A percentile compares a stretch with the other conserved stretches of the same genome.
These are phyloP conservation scores for Neodiprion lecontei DNA, from an alignment of 1,140 invertebrate species.

Conservation along the genomic window DNA sequence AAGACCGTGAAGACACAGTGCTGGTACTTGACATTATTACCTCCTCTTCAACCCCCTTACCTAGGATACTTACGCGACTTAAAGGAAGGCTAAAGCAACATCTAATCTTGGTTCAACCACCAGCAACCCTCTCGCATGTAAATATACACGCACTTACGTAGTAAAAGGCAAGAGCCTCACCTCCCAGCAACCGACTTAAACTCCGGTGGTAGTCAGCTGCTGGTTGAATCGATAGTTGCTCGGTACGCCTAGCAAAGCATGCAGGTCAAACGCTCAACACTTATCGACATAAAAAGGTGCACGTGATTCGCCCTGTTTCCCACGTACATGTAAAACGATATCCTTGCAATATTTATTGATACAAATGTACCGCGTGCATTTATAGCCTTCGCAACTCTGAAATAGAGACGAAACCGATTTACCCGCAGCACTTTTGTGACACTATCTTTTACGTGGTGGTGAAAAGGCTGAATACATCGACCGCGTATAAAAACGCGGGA, in stretches of 20 bases:
- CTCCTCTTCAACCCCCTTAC: slow-evolving; percentile 14
- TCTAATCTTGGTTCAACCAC: not conserved
- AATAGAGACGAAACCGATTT: too few relatives aligned
- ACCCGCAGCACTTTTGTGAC: too few relatives aligned
- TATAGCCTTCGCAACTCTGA: too few relatives aligned
- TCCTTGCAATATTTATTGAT: not conserved
- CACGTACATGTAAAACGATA: not conserved
- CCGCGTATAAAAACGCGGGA: not conserved
- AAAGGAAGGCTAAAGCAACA: not conserved
- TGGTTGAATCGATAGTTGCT: slow-evolving; percentile 37
- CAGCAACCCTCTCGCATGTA: not conserved
- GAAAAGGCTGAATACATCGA: not conserved
- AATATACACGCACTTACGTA: not conserved
- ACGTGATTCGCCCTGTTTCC: not conserved
- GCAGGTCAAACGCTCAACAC: not conserved
- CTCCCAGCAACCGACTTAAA: slow-evolving; percentile 16
- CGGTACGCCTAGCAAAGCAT: not conserved
- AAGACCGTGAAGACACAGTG: slow-evolving; percentile 7
- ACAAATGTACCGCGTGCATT: too few relatives aligned
- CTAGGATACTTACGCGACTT: not conserved
- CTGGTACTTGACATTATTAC: slow-evolving; percentile 19
- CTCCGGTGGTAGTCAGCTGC: slow-evolving; percentile 22
- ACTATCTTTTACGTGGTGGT: too few relatives aligned
- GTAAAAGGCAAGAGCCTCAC: slow-evolving; percentile 18
- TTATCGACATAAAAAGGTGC: not conserved